phyloP scores from a whole-genome alignment of 2,888 invertebrate genomes.

The Crematogaster levior region DNA sequence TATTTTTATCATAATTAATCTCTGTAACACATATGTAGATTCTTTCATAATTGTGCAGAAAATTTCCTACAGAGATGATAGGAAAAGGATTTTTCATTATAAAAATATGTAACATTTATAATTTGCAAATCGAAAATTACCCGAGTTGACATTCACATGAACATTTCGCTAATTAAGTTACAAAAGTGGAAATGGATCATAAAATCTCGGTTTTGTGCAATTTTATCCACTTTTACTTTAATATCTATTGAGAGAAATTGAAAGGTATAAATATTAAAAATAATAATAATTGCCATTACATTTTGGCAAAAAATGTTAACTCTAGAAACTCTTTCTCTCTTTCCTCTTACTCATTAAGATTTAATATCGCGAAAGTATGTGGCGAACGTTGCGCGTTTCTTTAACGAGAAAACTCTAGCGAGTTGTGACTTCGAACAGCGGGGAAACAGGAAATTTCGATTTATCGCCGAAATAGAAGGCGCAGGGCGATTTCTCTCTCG shows the following conservation, averaged over 20 bases:
- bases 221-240: not conserved
- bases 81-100: not conserved
- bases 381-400: not conserved
- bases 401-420: slow-evolving; percentile 9
- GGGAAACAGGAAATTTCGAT: slow-evolving; percentile 57
- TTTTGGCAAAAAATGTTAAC: not conserved
- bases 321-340: not conserved
- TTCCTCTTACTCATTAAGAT: slow-evolving; percentile 12
- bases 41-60: not conserved
- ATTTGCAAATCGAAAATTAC: not conserved
- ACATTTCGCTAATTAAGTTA: slow-evolving; percentile 22
- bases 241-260: not conserved
- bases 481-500: slow-evolving; percentile 46
- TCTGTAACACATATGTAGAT: not conserved
- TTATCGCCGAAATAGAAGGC: slow-evolving; percentile 66
- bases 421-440: slow-evolving; percentile 31
- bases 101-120: slow-evolving; percentile 16
- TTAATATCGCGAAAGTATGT: slow-evolving; percentile 17
- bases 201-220: slow-evolving; percentile 19
- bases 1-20: not conserved
- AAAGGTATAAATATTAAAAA: slow-evolving; percentile 11
- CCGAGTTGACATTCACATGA: not conserved
- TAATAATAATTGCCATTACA: not conserved
- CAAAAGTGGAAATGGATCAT: slow-evolving; percentile 11
- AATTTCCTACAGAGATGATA: not conserved